phyloP scores from a whole-genome alignment of 2,797 vertebrate species.

The Steatocranus sp. region DNA sequence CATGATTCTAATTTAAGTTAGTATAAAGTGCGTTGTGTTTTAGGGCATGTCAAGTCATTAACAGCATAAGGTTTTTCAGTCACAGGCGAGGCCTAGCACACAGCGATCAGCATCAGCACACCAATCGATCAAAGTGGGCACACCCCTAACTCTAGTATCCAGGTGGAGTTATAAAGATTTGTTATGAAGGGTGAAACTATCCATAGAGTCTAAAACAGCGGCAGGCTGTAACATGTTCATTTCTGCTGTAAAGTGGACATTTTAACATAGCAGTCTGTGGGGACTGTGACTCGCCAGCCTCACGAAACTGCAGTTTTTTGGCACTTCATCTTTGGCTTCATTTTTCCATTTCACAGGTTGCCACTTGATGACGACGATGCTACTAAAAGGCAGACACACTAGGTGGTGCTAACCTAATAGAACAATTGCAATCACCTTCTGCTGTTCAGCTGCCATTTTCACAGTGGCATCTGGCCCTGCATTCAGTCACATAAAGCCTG shows the following conservation, averaged over 20 bases:
- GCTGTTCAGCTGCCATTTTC: neutral
- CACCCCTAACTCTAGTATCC: neutral
- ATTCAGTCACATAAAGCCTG: neutral
- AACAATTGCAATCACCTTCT: neutral
- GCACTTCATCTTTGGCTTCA: neutral
- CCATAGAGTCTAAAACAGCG: neutral
- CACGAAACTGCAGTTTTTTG: neutral
- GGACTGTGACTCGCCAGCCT: neutral
- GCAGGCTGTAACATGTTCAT: neutral
- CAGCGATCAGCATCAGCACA: neutral
- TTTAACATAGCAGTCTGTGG: neutral
- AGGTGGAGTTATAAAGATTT: neutral
- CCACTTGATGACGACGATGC: neutral
- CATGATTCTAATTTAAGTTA: neutral
- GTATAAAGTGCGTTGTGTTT: neutral
- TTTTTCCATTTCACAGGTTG: neutral
- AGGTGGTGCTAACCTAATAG: neutral
- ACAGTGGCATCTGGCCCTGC: neutral
- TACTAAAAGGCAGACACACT: neutral
- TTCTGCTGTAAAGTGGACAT: neutral
- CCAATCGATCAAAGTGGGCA: neutral
- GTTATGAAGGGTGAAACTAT: neutral
- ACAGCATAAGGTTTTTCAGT: neutral
- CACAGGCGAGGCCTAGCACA: neutral
- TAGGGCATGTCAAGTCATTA: neutral